A percentile compares a stretch with the other conserved stretches of the same genome.
Conservation (phyloP, 2,113 vertebrate species). For the Myrmecophaga tridactyla region DNA sequence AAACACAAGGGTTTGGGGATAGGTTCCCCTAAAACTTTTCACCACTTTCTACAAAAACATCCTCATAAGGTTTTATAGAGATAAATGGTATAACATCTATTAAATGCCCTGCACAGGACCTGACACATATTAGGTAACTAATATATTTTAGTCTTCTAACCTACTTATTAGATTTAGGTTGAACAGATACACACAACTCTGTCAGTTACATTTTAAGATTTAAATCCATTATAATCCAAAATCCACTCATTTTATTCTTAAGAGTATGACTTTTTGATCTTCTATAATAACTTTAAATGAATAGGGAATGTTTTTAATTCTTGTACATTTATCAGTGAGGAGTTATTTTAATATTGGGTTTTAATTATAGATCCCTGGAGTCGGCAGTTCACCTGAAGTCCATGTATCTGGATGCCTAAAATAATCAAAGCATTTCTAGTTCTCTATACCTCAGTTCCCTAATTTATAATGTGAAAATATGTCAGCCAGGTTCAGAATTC, state of each 20-base stretch:
- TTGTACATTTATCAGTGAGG: background rate
- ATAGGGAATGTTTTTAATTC: conserved; percentile 29
- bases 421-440: background rate
- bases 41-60: background rate
- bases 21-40: background rate
- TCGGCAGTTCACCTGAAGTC: background rate
- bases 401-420: background rate
- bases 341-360: conserved; percentile 22
- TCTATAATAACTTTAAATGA: conserved; percentile 44
- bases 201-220: conserved; percentile 30
- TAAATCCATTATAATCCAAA: conserved; percentile 59
- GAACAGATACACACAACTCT: too few species aligned
- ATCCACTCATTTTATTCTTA: conserved; percentile 31
- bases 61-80: background rate
- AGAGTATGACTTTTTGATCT: conserved; percentile 33
- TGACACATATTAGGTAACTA: background rate
- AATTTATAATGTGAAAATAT: background rate
- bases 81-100: too few species aligned
- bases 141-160: background rate
- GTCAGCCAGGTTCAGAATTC: background rate
- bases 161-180: too few species aligned
- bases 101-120: background rate
- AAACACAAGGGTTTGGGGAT: background rate
- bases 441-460: background rate
- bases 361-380: conserved; percentile 17